Percentiles rank a stretch among this genome's conserved stretches.
phyloP scores from a whole-genome alignment of 2,797 vertebrate genomes.

The Mallotus villosus region DNA sequence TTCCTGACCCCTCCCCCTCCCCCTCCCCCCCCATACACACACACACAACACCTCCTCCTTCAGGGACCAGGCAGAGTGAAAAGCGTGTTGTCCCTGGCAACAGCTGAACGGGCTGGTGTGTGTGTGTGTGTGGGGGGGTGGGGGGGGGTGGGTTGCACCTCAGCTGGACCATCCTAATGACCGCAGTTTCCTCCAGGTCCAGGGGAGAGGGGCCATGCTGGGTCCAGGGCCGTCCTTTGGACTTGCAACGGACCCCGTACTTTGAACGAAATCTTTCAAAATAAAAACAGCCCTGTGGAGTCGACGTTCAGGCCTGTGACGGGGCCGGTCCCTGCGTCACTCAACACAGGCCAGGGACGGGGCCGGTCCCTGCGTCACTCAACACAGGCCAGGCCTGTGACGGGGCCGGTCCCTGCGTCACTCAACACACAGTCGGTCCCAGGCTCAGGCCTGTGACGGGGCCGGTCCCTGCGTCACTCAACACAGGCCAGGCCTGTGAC shows the following conservation, averaged over 20 bases:
- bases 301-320: conserved; percentile 38
- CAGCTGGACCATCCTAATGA: background rate
- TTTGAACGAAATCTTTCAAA: no score
- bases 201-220: background rate
- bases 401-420: conserved; percentile 18
- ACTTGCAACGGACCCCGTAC: no score
- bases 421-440: no score
- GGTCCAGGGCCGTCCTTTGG: no score
- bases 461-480: no score
- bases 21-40: background rate
- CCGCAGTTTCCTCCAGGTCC: background rate
- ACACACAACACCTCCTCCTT: conserved; percentile 21
- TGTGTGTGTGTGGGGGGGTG: conserved; percentile 18
- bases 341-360: conserved; percentile 27
- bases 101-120: conserved; percentile 34
- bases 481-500: no score
- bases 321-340: conserved; percentile 34
- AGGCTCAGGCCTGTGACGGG: conserved; percentile 22
- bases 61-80: conserved; percentile 27
- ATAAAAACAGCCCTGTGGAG: background rate
- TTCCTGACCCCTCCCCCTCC: conserved; percentile 19
- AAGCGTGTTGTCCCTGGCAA: conserved; percentile 41
- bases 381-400: conserved; percentile 24
- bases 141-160: conserved; percentile 9
- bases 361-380: conserved; percentile 17